Evolutionary conservation across 2,888 invertebrate genomes (phyloP), one percentile per base, ranked within the genome.

Genomic region (Gerosis bhagava): DNA sequence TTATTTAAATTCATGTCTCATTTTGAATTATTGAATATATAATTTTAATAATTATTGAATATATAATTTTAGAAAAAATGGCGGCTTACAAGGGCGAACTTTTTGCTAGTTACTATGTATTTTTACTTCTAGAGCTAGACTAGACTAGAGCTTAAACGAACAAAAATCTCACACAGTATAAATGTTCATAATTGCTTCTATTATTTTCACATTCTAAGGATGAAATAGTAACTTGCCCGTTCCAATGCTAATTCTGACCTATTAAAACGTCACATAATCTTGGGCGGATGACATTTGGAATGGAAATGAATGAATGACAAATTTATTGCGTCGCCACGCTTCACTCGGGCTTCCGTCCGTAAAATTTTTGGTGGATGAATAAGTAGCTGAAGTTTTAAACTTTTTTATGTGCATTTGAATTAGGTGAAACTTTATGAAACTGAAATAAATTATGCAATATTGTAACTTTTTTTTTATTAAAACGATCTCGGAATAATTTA

Each of bases 201-300:
- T 16, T 31, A 24, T n/a, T 24, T 41, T 41, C 16, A 15, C 24
- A 5, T 16, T 24, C 35, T 15, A 11, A 16, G 24, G 11, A 19
- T 26, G 19, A 35, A 66, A 65, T 60, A 63, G 68, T 76, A 75
- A 78, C 81, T 79, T 74, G 60, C 61, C 65, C 72, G 73, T 79
- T 80, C 76, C 68, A 78, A 83, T 82, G 82, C 73, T 76, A 83
- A 83, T 83, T 73, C 65, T 72, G 74, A 73, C 76, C 80, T 75
- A 79, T 77, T 78, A 78, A 73, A 72, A 67, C 65, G 68, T 68
- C 73, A 64, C 70, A 68, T 70, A 57, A 77, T 74, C 73, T 73
- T 65, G 58, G 65, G 57, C 63, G 60, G 63, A 65, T 63, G 67
- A 65, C 67, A 65, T 60, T 61, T 53, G 69, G 65, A 75, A 74